Base-by-base conservation (phyloP, 2,797 vertebrate genomes). In the Malurus leucopterus region DNA sequence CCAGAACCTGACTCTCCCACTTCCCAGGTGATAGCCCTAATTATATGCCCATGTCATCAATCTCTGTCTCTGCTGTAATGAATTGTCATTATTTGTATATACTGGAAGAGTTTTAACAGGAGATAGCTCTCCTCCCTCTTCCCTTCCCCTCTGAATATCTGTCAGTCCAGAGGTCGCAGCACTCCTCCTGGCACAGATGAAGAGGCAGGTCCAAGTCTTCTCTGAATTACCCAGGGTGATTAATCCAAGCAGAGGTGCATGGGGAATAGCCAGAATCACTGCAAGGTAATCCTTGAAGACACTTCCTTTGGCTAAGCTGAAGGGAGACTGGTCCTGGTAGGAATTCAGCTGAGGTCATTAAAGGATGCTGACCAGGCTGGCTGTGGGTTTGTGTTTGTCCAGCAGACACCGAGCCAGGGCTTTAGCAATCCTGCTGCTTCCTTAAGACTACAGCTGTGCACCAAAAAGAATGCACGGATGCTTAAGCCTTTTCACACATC, bases 11-110 rank as follows among this genome's bases (percentile, higher is more conserved):
- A 90, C 90, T 95, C 92, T 92, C 86, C 75, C 81, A 90, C 93
- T 93, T 94, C 92, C 92, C 84, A 95, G 93, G 93, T 95, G 95
- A 95, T 91, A 93, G 81, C 71, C 88, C 91, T 95, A 93, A 95
- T 95, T 93, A 91, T 78, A 94, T 88, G 90, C 86, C 91, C 71
- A n/a, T 91, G 84, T 90, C 86, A 95, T 95, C 93, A 95, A 93
- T 95, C 95, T 95, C 81, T 95, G 93, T 95, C 93, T 93, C 54
- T 62, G 61, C 86, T 93, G 61, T 93, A 95, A 94, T 94, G 92
- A 94, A 94, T 93, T 91, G 88, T 90, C 90, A 91, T 95, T 91
- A 93, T 91, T 95, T 95, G 92, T 93, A 71, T 73, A 94, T 55
- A 84, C 46, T 82, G 84, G 54, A 80, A 86, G 89, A 94, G 65